Percentiles rank a stretch among this genome's conserved stretches.
phyloP scores from a whole-genome alignment of 2,888 invertebrate genomes.

The Synergus japonicus region DNA sequence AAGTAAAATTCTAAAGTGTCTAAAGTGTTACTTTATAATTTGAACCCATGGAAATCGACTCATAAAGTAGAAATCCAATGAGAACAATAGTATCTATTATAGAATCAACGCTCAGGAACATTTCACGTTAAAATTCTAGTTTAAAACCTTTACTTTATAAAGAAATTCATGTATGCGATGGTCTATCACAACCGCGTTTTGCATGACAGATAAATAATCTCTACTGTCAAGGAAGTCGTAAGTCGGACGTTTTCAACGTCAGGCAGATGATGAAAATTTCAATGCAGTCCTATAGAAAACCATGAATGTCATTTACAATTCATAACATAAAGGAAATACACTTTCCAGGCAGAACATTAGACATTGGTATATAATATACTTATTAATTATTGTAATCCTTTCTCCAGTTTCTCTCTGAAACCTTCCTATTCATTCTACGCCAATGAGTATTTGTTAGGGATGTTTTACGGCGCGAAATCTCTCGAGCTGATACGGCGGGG shows the following conservation, averaged over 20 bases:
- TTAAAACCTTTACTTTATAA: constrained; percentile 10
- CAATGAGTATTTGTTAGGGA: constrained; percentile 21
- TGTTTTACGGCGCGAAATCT: constrained; percentile 27
- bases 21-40: background rate
- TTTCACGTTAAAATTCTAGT: constrained; percentile 7
- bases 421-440: background rate
- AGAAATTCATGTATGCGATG: constrained; percentile 34
- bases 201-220: constrained; percentile 30
- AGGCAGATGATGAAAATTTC: constrained; percentile 26
- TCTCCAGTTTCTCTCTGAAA: too few species aligned
- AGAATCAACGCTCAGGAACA: constrained; percentile 26
- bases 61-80: constrained; percentile 18
- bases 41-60: background rate
- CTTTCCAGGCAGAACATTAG: background rate
- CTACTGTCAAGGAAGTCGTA: constrained; percentile 21
- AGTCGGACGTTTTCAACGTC: constrained; percentile 11
- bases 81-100: constrained; percentile 34
- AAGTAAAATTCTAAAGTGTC: background rate
- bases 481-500: constrained; percentile 13
- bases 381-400: too few species aligned
- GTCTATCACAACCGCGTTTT: constrained; percentile 24
- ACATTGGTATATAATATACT: background rate
- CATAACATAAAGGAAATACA: background rate
- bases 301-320: background rate
- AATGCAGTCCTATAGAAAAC: constrained; percentile 2